A percentile compares a stretch with the other conserved stretches of the same genome.
phyloP scores from a whole-genome alignment of 2,797 vertebrate genomes.

The Sebastes vulpes region DNA sequence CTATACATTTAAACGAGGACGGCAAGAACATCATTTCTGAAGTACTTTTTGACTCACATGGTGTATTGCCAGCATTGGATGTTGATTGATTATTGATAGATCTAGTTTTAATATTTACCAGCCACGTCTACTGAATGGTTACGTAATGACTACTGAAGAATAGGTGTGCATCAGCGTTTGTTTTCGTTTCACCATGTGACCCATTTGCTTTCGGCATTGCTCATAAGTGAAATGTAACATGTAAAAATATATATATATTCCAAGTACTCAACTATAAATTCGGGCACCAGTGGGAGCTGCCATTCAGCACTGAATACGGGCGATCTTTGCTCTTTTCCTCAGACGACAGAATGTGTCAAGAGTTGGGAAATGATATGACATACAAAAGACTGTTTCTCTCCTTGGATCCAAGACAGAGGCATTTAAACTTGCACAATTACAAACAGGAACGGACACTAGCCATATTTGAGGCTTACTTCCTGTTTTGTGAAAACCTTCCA shows the following conservation, averaged over 20 bases:
- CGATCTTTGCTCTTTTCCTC: slow-evolving; percentile 27
- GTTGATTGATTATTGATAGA: slow-evolving; percentile 34
- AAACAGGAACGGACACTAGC: slow-evolving; percentile 69
- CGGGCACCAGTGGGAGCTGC: slow-evolving; percentile 25
- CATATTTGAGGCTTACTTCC: slow-evolving; percentile 64
- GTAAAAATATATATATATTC: slow-evolving; percentile 38
- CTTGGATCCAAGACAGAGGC: slow-evolving; percentile 75
- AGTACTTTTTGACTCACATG: slow-evolving; percentile 21
- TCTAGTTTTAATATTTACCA: slow-evolving; percentile 54
- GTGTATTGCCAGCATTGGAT: slow-evolving; percentile 34
- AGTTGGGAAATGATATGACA: slow-evolving; percentile 36
- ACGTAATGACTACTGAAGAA: slow-evolving; percentile 9
- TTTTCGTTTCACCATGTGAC: slow-evolving; percentile 29
- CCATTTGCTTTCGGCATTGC: slow-evolving; percentile 41
- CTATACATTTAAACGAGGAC: slow-evolving; percentile 44
- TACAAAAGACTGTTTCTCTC: slow-evolving; percentile 61
- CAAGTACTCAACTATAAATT: slow-evolving; percentile 43
- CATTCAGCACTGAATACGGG: slow-evolving; percentile 14
- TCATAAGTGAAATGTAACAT: slow-evolving; percentile 54
- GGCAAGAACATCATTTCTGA: slow-evolving; percentile 10
- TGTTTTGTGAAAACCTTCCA: slow-evolving; percentile 63
- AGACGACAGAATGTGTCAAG: slow-evolving; percentile 32
- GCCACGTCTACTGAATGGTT: slow-evolving; percentile 33
- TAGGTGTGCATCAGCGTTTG: slow-evolving; percentile 3
- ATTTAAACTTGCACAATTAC: slow-evolving; percentile 82